Base-by-base conservation (phyloP, 2,113 vertebrate species). In the Vulpes lagopus region DNA sequence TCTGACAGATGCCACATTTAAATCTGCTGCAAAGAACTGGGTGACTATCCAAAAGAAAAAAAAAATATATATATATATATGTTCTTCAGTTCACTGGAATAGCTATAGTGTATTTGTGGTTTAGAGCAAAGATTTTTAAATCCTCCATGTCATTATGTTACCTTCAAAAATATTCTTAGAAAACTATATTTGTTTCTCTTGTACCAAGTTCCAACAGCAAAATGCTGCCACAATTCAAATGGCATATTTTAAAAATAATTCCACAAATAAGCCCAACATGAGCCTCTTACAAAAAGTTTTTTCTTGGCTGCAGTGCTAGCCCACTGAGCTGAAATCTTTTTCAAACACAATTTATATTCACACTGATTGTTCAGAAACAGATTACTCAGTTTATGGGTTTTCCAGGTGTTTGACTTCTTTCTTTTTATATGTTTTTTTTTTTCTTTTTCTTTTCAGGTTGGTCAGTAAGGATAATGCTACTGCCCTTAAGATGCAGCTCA, bases 201-300 rank as follows among this genome's bases (percentile, higher is more conserved):
- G 43, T 89, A 82, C 19, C n/a, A 93, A 76, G 3, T 3, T 95
- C 10, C 91, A 69, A 80, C 20, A 93, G 85, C 23, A 95, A 97
- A 93, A 62, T 80, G 23, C n/a, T 92, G 14, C 17, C 81, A 91
- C 62, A 96, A 89, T 86, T 89, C 51, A 94, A 97, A 91, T 76
- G 19, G 8, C 27, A 65, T 30, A 89, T 91, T 94, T 96, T 94
- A 90, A 96, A 90, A 85, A 49, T 88, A 97, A 96, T 94, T 78
- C 69, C 5, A 85, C 38, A 78, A 96, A 86, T 32, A 96, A 93
- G 1, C 5, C 30, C 32, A 83, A 88, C 8, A 51, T 76, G 82
- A 93, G 19, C 25, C 11, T 95, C 59, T 93, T 85, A 78, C 16
- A 73, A 90, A 91, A 83, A 55, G 8, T 6, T 17, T 74, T 74